Base-by-base conservation (phyloP, 1,140 invertebrate genomes). In the Danaus melanippus region DNA sequence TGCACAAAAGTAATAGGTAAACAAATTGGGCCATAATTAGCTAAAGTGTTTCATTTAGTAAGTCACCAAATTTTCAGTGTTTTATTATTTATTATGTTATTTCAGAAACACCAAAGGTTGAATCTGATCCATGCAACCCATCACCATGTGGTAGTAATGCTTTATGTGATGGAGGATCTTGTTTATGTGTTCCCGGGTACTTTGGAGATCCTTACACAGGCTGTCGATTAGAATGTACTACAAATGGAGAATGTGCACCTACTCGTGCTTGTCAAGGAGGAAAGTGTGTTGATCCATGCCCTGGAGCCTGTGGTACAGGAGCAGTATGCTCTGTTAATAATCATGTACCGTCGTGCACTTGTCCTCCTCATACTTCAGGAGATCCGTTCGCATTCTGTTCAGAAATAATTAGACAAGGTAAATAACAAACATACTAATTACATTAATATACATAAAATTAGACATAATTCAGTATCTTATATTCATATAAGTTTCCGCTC, bases 271-370 rank as follows among this genome's bases (percentile, higher is more conserved):
- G 94, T 65, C 89, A 94, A 11, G 89, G 89, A 59, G 91, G 92
- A 64, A 93, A 92, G 86, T 95, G 94, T 73, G 77, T 89, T 39
- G 92, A 95, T 78, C 93, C 93, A 12, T 95, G 94, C 72, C 87
- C 87, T 11, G 91, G 90, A 53, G 90, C 90, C 12, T 95, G 93
- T 79, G 93, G 93, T 0, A 87, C 90, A 50, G 91, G 91, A 70
- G 92, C 93, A 11, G 76, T 89, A 52, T 94, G 93, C 70, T 86
- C 88, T 17, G 91, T 93, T 1, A 88, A 91, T 50, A 93, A 93
- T 69, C 93, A 94, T 69, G 90, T 91, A 21, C 92, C 93, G 9
- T 91, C 91, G 64, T 95, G 93, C 62, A 90, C 88, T 53, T 95
- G 93, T 71, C 88, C 90, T 17, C 63, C 87, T 40, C 90, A 90